These are phyloP conservation scores for Crax fasciolata DNA, from an alignment of 2,797 vertebrate genomes.

Conservation along the genomic window DNA sequence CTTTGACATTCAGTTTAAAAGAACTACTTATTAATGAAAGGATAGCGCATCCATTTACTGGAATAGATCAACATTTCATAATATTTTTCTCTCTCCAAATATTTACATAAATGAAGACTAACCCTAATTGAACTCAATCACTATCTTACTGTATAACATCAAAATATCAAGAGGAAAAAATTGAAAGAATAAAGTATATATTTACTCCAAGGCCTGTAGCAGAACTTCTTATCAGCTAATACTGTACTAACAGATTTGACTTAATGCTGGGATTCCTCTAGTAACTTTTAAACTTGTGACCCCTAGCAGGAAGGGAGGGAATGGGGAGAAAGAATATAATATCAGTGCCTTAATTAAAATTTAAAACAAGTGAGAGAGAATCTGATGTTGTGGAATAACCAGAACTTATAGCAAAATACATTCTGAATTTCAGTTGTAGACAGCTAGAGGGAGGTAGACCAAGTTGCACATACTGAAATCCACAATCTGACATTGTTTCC, in stretches of 20 bases:
- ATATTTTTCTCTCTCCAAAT: conserved; percentile 72
- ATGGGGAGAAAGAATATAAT: neutral
- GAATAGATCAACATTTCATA: conserved; percentile 53
- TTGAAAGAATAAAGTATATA: conserved; percentile 14
- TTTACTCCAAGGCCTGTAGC: conserved; percentile 7
- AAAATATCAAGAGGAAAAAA: conserved; percentile 50
- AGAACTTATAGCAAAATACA: neutral
- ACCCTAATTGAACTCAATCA: conserved; percentile 48
- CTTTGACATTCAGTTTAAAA: conserved; percentile 39
- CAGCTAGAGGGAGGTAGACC: neutral
- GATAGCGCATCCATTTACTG: neutral
- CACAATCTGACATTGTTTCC: neutral
- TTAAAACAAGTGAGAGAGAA: neutral
- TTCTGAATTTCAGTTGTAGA: neutral
- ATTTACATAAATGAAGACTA: conserved; percentile 74
- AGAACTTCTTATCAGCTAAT: conserved; percentile 64
- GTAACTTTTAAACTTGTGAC: conserved; percentile 61
- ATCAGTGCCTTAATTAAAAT: neutral
- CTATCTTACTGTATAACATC: conserved; percentile 62
- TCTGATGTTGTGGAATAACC: neutral
- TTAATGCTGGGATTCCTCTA: conserved; percentile 48
- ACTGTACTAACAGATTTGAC: conserved; percentile 17
- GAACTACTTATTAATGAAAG: conserved; percentile 34
- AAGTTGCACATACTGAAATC: neutral
- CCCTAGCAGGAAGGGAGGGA: neutral